Evolutionary conservation across 2,113 vertebrate genomes (phyloP), one percentile per base, ranked within the genome.

Genomic region (Platysteira castanea): DNA sequence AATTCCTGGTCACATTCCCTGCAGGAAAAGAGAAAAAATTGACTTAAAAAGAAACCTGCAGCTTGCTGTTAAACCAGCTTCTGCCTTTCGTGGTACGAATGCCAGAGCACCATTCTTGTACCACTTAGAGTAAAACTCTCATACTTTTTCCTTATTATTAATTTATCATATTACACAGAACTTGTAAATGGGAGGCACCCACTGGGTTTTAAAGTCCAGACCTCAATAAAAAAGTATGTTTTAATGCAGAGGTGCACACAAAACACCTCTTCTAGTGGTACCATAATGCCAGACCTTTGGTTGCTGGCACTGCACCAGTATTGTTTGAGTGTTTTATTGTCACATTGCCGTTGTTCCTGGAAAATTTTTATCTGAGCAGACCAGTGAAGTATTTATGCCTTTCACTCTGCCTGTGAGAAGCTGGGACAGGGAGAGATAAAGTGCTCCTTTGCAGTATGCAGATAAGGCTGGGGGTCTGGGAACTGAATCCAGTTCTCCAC

Each of bases 1-100:
- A 99, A 88, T 96, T 99, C 93, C 99, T 99, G 87, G 98, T 99
- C 94, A 99, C 98, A 7, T 99, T 99, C 63, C 98, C 99, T 99
- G 93, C 35, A 71, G 80, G 26, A 57, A 92, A 93, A 84, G 2
- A 49, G n/a, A 61, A 83, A 7, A 41, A 3, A 12, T 39, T 9
- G 10, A 42, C 41, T 88, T 53, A 46, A 81, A 83, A 68, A 50
- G 3, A 61, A 63, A 47, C 0, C 0, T 70, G 64, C 24, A 46
- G 12, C 23, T 70, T 19, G 6, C 30, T 59, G 23, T 44, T 68
- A n/a, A 75, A 52, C 3, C 75, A 50, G 26, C 2, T 9, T 15
- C 50, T 74, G 20, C 27, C 15, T 80, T 50, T 49, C 13, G 10
- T 35, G 44, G 33, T 24, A 52, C 49, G 65, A 77, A 83, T 10